A percentile compares a stretch with the other conserved stretches of the same genome.
Conservation (phyloP, 2,888 invertebrate genomes). For the Listrodromus nycthemerus region DNA sequence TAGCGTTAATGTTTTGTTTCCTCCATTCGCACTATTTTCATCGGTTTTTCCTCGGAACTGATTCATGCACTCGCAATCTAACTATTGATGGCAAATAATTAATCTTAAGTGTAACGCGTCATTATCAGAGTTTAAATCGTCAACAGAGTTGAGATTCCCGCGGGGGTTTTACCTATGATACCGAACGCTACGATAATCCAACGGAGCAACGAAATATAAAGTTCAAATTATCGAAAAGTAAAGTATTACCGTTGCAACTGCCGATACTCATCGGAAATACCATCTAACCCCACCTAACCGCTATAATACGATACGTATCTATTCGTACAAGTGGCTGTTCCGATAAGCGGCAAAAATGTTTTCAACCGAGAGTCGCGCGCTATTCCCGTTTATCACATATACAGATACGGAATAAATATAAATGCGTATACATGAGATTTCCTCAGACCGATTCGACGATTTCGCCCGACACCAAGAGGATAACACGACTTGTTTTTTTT, state of each 20-base stretch:
- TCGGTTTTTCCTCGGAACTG: slow-evolving; percentile 41
- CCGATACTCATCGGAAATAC: background rate
- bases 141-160: background rate
- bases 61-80: slow-evolving; percentile 42
- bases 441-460: background rate
- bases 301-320: slow-evolving; percentile 1
- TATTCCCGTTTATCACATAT: background rate
- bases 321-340: background rate
- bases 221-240: background rate
- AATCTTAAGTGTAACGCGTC: background rate
- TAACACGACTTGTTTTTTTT: background rate
- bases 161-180: slow-evolving; percentile 32
- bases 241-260: background rate
- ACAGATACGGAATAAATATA: background rate
- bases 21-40: slow-evolving; percentile 6
- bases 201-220: slow-evolving; percentile 14
- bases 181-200: background rate
- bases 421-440: background rate
- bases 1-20: background rate
- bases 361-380: slow-evolving; percentile 4
- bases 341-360: slow-evolving; percentile 39
- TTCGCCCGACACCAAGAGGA: background rate
- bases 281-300: background rate
- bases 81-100: slow-evolving; percentile 19
- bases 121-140: background rate